These are phyloP conservation scores for Tetrao urogallus DNA, from an alignment of 2,113 vertebrate species.

Conservation along the genomic window DNA sequence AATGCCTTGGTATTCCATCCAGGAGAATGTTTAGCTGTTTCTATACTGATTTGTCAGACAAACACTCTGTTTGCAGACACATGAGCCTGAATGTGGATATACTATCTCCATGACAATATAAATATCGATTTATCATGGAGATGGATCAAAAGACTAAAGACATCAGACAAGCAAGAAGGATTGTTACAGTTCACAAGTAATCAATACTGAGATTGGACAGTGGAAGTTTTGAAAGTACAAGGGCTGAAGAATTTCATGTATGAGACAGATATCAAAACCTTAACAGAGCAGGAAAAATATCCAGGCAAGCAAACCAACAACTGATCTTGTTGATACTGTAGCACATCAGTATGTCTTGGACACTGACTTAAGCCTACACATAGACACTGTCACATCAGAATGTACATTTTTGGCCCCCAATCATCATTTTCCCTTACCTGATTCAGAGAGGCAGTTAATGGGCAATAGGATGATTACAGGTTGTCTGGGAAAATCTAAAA, in stretches of 20 bases:
- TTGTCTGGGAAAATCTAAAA: not conserved
- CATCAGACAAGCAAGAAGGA: conserved; percentile 10
- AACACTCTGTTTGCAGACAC: not conserved
- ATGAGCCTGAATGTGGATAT: not conserved
- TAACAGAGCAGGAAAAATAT: not conserved
- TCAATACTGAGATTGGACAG: not conserved
- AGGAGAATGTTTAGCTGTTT: not conserved
- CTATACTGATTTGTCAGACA: not conserved
- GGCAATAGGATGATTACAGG: not conserved
- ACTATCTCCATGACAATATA: not conserved
- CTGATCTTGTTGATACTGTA: not conserved
- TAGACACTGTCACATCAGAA: not conserved
- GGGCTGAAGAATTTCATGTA: not conserved
- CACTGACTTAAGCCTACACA: not conserved
- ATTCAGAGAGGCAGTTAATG: not conserved
- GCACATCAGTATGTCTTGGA: not conserved
- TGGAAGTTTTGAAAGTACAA: conserved; percentile 1
- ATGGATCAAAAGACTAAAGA: conserved; percentile 31
- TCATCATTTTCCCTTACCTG: not conserved
- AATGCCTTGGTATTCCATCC: not conserved
- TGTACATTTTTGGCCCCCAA: not conserved
- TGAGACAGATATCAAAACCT: not conserved
- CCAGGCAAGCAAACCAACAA: not conserved
- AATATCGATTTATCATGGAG: conserved; percentile 9
- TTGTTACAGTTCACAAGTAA: not conserved